Evolutionary conservation across 2,888 invertebrate species (phyloP), one percentile per base, ranked within the genome.

Genomic region (Rhingia campestris): DNA sequence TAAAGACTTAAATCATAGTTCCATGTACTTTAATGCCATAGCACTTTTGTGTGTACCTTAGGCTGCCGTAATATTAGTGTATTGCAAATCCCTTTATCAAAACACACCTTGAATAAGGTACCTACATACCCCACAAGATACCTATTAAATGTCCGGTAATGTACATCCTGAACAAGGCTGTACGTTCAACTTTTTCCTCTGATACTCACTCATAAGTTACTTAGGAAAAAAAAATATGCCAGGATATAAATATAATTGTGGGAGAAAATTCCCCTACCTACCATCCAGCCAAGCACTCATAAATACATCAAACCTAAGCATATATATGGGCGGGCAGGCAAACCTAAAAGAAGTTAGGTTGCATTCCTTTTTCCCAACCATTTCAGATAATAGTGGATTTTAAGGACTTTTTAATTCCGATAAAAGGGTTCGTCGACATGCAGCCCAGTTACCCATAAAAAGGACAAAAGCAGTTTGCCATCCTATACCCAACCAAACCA

Each of bases 371-470:
- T 43, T 63, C 47, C 54, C 67, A 58, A 45, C 41, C 54, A 80
- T 76, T 81, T 64, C 43, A 82, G 49, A 73, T 73, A 67, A 82
- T 81, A 75, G 81, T 81, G 75, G 69, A 82, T 77, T 82, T 82
- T 73, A 82, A 82, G 77, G 82, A 77, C 72, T 82, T 82, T 82
- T 82, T 82, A 82, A 82, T 82, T 77, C 77, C 77, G 73, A 77
- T 82, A 82, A 82, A 77, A 82, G 82, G 82, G 82, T 82, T 77
- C 82, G 82, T 77, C 69, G 82, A 82, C 82, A 74, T 74, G 73
- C 82, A 79, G 77, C 77, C 82, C 77, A 82, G 63, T 82, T 82
- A 82, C 77, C 77, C 82, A 82, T 73, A 82, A 77, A 82, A 82
- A 77, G 82, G 82, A 82, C 77, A 82, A 77, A 76, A 79, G 77